Evolutionary conservation across 2,888 invertebrate genomes (phyloP).

Genomic region (Noctua comes): DNA sequence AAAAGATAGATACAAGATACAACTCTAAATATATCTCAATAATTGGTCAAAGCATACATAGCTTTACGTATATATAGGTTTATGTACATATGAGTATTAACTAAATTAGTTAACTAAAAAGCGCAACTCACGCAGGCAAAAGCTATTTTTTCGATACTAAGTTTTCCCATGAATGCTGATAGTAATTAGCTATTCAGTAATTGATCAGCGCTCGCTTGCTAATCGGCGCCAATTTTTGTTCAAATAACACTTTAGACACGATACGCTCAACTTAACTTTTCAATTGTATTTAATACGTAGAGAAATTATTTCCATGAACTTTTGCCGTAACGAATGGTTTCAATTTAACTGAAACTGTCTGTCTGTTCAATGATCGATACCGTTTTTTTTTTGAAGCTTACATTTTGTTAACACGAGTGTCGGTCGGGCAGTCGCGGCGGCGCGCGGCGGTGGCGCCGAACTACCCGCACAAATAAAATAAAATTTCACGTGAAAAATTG

Average conservation of each 20-base stretch:
- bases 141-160: background rate
- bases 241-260: background rate
- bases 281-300: slow-evolving; percentile 42
- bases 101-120: background rate
- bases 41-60: background rate
- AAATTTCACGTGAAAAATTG: slow-evolving; percentile 73
- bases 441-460: slow-evolving; percentile 53
- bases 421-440: slow-evolving; percentile 46
- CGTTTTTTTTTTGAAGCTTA: slow-evolving; percentile 60
- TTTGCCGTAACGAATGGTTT: slow-evolving; percentile 58
- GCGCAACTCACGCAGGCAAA: background rate
- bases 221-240: slow-evolving; percentile 14
- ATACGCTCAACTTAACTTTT: slow-evolving; percentile 44
- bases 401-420: slow-evolving; percentile 54
- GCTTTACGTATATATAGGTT: background rate
- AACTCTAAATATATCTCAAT: background rate
- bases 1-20: background rate
- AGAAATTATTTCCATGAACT: slow-evolving; percentile 55
- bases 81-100: background rate
- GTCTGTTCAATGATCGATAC: slow-evolving; percentile 60
- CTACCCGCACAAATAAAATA: slow-evolving; percentile 72
- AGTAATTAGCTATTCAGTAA: slow-evolving; percentile 1
- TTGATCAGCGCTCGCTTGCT: background rate
- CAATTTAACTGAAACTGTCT: slow-evolving; percentile 63
- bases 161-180: background rate